Conservation (phyloP, 2,888 invertebrate species). For the Ernsta delagoae region DNA sequence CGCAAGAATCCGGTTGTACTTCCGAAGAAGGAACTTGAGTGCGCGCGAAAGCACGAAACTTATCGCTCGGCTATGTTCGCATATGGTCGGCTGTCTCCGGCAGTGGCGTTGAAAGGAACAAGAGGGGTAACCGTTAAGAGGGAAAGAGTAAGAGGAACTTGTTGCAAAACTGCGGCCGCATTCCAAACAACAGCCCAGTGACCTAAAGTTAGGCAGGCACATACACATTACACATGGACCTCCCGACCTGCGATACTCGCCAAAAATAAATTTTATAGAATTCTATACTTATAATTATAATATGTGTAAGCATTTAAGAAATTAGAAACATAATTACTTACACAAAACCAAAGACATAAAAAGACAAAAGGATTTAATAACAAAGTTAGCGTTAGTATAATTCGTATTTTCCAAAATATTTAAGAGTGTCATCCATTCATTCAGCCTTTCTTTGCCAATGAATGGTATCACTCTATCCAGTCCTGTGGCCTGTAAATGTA, state of each 20-base stretch:
- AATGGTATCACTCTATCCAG: no score
- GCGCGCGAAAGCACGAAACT: conserved; percentile 41
- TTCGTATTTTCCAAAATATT: no score
- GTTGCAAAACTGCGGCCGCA: conserved; percentile 79
- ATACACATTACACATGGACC: conserved; percentile 37
- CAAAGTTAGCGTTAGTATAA: no score
- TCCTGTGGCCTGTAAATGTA: no score
- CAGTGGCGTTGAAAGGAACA: conserved; percentile 42
- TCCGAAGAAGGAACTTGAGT: conserved; percentile 59
- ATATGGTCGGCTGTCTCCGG: conserved; percentile 45
- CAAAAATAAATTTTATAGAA: not conserved
- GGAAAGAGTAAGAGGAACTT: conserved; percentile 69
- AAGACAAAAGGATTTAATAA: no score
- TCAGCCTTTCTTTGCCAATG: no score
- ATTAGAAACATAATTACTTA: no score
- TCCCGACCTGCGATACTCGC: conserved; percentile 34
- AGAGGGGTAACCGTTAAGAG: conserved; percentile 48
- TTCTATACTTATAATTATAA: no score
- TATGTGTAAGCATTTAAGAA: no score
- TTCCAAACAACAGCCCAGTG: conserved; percentile 77
- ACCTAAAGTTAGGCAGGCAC: conserved; percentile 74
- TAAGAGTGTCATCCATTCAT: no score
- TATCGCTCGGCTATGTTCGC: conserved; percentile 51
- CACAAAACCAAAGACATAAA: no score
- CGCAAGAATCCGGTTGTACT: conserved; percentile 63